Evolutionary conservation across 2,888 invertebrate species (phyloP).

Genomic region (Caenorhabditis macrosperma): DNA sequence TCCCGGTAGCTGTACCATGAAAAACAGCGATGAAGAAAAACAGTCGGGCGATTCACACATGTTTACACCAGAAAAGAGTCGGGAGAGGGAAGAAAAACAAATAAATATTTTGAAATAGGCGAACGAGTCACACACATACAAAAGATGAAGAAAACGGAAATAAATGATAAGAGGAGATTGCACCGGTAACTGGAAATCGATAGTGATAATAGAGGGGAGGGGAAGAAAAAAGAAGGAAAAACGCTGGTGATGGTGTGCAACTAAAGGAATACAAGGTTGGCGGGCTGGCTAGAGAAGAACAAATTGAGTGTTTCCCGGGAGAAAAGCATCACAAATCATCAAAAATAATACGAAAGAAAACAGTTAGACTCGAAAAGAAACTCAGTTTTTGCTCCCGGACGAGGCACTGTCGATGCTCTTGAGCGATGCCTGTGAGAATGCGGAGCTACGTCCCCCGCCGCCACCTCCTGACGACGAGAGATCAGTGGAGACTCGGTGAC

Average conservation of each 20-base stretch:
- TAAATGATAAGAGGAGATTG: slow-evolving; percentile 24
- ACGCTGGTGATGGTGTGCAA: no score
- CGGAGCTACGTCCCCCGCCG: slow-evolving; percentile 32
- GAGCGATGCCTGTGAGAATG: slow-evolving; percentile 34
- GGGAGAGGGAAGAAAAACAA: neutral
- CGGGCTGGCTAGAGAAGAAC: no score
- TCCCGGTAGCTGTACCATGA: neutral
- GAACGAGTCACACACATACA: slow-evolving; percentile 3
- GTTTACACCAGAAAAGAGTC: neutral
- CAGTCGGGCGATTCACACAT: neutral
- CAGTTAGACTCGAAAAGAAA: neutral
- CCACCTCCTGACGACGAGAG: slow-evolving; percentile 35
- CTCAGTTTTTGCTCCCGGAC: neutral
- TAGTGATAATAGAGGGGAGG: neutral
- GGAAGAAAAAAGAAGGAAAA: slow-evolving; percentile 3
- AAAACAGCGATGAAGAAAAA: neutral
- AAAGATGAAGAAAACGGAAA: neutral
- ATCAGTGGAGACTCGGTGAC: slow-evolving; percentile 28
- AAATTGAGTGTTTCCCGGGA: no score
- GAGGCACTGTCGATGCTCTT: slow-evolving; percentile 37
- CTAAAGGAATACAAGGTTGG: no score
- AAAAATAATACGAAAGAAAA: neutral
- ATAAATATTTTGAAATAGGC: neutral
- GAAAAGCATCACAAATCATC: neutral
- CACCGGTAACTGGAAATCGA: neutral